These are phyloP conservation scores for Hemichromis elongatus DNA, from an alignment of 2,113 vertebrate genomes.

Conservation along the genomic window DNA sequence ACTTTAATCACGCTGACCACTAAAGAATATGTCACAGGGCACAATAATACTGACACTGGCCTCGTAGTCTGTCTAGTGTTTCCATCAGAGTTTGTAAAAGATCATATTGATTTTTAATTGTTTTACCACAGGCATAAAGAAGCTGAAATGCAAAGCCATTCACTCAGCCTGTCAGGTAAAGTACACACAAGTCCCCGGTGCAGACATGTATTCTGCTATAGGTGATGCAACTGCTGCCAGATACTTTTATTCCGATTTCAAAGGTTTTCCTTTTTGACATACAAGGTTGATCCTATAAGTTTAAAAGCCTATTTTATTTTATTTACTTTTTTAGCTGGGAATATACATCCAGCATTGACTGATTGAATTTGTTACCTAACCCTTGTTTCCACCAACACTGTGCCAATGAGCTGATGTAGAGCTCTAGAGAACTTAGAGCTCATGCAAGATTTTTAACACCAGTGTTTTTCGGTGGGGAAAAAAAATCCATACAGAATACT, in stretches of 20 bases:
- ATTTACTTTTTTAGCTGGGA: too few relatives aligned
- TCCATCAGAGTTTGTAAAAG: neutral
- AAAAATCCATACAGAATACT: neutral
- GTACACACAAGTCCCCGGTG: neutral
- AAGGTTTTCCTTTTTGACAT: neutral
- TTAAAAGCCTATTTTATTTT: neutral
- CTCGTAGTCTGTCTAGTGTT: neutral
- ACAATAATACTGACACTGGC: neutral
- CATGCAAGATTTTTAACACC: neutral
- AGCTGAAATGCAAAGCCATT: neutral
- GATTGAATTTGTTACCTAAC: neutral
- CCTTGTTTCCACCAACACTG: neutral
- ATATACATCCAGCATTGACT: too few relatives aligned
- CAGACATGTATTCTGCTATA: neutral
- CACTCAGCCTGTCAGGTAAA: neutral
- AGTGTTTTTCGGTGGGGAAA: neutral
- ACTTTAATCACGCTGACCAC: neutral
- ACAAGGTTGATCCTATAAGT: neutral
- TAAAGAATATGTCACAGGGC: neutral
- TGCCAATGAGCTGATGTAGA: neutral
- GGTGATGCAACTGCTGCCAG: accelerated
- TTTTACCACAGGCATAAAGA: neutral
- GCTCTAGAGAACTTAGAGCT: neutral
- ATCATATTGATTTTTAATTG: neutral
- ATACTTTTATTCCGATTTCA: neutral